A percentile compares a stretch with the other conserved stretches of the same genome.
These are phyloP conservation scores for Sparidentex hasta DNA, from an alignment of 2,797 vertebrate genomes.

Conservation along the genomic window DNA sequence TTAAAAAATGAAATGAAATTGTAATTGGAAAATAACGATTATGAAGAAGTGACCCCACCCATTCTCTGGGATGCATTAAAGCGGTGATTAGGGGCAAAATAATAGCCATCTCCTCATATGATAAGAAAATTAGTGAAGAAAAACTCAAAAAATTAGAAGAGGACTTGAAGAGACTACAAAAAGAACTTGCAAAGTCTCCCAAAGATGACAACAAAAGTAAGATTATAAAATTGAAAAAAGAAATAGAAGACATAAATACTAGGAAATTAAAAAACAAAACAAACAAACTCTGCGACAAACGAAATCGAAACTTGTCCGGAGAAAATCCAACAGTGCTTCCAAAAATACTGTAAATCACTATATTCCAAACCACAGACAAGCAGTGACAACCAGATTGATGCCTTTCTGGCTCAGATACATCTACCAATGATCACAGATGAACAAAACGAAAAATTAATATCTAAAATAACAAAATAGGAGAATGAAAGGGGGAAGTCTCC, in stretches of 20 bases:
- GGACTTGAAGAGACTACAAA: too few relatives aligned
- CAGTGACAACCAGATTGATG: neutral
- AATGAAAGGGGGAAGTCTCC: constrained; percentile 23
- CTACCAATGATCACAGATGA: constrained; percentile 24
- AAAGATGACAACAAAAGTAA: too few relatives aligned
- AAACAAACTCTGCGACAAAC: constrained; percentile 6
- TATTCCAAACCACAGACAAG: constrained; percentile 2
- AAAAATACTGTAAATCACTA: constrained; percentile 15
- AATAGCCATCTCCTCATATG: constrained; percentile 20
- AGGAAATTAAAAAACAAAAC: too few relatives aligned
- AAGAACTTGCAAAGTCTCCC: too few relatives aligned
- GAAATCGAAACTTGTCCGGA: neutral
- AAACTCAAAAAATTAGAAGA: neutral
- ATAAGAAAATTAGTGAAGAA: constrained; percentile 11
- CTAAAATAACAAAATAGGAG: constrained; percentile 25
- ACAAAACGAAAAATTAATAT: constrained; percentile 39
- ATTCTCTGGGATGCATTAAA: neutral
- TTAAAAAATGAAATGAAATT: constrained; percentile 22
- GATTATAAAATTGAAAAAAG: too few relatives aligned
- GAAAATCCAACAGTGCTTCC: constrained; percentile 37
- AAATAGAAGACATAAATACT: too few relatives aligned
- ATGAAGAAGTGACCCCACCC: neutral
- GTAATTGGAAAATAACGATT: constrained; percentile 9
- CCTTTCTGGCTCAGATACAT: neutral
- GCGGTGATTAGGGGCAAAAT: neutral